Base-by-base conservation (phyloP, 2,113 vertebrate species). In the Agapornis roseicollis region DNA sequence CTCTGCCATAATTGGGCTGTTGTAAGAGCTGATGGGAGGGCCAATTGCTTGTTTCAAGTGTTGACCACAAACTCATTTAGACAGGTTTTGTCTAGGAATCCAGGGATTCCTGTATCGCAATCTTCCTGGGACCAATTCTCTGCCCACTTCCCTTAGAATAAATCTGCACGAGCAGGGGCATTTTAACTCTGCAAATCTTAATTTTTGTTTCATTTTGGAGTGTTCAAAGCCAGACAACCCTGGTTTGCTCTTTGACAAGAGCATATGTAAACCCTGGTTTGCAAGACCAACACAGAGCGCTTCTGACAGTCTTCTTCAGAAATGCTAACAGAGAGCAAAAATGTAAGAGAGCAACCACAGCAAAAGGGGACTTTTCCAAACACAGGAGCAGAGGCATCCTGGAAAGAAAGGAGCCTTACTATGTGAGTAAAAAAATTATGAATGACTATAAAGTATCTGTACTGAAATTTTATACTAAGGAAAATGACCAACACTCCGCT, bases 41-140 rank as follows among this genome's bases (percentile, higher is more conserved):
- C 37, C 93, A 86, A 77, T n/a, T 85, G 37, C 65, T 81, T 64
- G 35, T 89, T 96, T 81, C 74, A 85, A 65, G 56, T 37, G 84
- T 46, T 96, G 96, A 91, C 96, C 93, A 95, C 91, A 95, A 89
- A 88, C 66, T 86, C 69, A 86, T 60, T 92, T 71, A 69, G 65
- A 35, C 91, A 90, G 90, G 76, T 95, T 94, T 95, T 93, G 60
- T 88, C 77, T 72, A 93, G 83, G 60, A 88, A 74, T 91, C 64
- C 23, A 28, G 81, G 85, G 87, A 66, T 86, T 87, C 85, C 83
- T 92, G 47, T 87, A 53, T 14, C 70, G 35, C 3, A 3, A 3
- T 84, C 90, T 92, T 88, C 85, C 88, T 50, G 47, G 65, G 86
- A 76, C 73, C 72, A 33, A 3, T 49, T 69, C 58, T 64, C 71